A percentile compares a stretch with the other conserved stretches of the same genome.
Conservation (phyloP, 1,140 invertebrate species). For the Drosophila pachea region DNA sequence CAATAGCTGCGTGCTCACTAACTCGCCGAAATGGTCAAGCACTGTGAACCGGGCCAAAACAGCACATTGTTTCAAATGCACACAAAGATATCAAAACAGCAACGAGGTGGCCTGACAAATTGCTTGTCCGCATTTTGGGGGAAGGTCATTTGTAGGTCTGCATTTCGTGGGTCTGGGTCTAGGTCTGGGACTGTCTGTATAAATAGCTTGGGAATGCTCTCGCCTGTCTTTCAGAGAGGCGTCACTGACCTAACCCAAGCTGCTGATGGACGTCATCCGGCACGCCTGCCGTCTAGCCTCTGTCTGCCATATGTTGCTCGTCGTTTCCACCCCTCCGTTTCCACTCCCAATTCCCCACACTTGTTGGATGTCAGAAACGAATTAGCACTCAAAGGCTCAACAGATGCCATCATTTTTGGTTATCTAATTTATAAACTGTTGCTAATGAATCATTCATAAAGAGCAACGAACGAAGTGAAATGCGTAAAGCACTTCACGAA, state of each 20-base stretch:
- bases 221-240: constrained; percentile 25
- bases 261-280: constrained; percentile 27
- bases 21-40: constrained; percentile 4
- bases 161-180: constrained; percentile 20
- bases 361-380: constrained; percentile 5
- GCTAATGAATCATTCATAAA: constrained; percentile 62
- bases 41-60: not conserved
- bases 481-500: constrained; percentile 50
- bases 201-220: constrained; percentile 51
- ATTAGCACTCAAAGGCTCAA: constrained; percentile 21
- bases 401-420: not conserved
- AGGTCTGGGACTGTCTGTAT: constrained; percentile 32
- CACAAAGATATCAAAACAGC: not conserved
- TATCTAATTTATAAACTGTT: constrained; percentile 10
- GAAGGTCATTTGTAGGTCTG: constrained; percentile 73
- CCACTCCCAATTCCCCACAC: not conserved
- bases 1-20: constrained; percentile 38
- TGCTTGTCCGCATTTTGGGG: constrained; percentile 9
- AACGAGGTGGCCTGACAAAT: constrained; percentile 11
- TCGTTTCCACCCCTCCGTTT: not conserved
- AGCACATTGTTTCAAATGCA: constrained; percentile 1
- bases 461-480: constrained; percentile 22
- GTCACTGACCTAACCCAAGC: constrained; percentile 61
- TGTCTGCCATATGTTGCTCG: constrained; percentile 14
- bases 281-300: constrained; percentile 31